Evolutionary conservation across 2,888 invertebrate species (phyloP).

Genomic region (Odontothrips loti): DNA sequence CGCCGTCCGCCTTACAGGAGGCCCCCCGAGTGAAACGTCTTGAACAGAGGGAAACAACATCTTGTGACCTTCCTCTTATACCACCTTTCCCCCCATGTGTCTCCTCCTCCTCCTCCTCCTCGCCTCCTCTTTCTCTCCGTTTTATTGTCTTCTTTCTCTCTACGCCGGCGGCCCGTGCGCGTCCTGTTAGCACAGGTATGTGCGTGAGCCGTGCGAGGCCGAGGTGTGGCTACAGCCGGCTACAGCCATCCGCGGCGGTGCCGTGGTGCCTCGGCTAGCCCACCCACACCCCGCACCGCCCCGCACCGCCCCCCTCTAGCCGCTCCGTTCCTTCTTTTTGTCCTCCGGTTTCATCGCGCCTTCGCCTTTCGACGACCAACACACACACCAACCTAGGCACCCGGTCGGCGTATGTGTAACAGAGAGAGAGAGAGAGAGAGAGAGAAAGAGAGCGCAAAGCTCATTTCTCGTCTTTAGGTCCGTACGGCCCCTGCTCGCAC

Average conservation of each 20-base stretch:
- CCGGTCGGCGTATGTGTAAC: too few species aligned
- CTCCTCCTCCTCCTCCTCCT: neutral
- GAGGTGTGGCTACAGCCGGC: neutral
- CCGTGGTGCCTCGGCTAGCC: neutral
- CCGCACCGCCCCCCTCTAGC: neutral
- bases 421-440: too few species aligned
- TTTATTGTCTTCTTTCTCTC: too few species aligned
- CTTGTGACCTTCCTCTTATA: slow-evolving; percentile 17
- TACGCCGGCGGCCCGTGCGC: neutral
- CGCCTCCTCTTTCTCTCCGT: neutral
- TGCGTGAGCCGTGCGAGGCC: neutral
- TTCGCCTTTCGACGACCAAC: too few species aligned
- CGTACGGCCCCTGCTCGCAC: too few species aligned
- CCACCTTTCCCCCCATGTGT: neutral
- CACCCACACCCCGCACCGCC: neutral
- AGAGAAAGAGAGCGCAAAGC: too few species aligned
- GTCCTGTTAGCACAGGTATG: slow-evolving; percentile 22
- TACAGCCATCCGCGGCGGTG: too few species aligned
- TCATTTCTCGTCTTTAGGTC: too few species aligned
- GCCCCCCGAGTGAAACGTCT: slow-evolving; percentile 21
- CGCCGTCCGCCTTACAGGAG: neutral
- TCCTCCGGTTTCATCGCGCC: neutral
- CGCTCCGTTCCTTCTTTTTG: neutral
- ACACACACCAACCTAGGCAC: too few species aligned
- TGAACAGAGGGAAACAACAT: slow-evolving; percentile 23